Evolutionary conservation across 2,888 invertebrate genomes (phyloP).

Genomic region (Xiphydria camelus): DNA sequence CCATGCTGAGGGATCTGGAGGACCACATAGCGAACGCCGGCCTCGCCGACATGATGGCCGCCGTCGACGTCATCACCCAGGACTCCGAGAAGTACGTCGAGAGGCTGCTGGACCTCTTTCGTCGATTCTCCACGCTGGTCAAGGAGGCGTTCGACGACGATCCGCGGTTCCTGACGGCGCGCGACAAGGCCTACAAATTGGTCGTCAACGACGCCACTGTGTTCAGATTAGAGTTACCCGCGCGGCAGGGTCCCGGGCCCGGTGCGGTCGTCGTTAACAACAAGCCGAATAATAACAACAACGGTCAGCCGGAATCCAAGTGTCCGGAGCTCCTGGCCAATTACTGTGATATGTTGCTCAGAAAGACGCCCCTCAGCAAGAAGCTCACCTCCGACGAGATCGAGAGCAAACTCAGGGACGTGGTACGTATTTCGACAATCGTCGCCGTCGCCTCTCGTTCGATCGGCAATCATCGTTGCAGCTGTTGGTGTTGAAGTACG

Average conservation of each 20-base stretch:
- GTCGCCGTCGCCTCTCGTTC: too few relatives aligned
- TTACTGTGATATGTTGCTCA: constrained; percentile 98
- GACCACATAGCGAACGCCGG: constrained; percentile 93
- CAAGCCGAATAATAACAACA: constrained; percentile 51
- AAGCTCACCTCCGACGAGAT: constrained; percentile 96
- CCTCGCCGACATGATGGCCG: constrained; percentile 93
- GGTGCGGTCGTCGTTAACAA: constrained; percentile 63
- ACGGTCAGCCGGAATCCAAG: constrained; percentile 84
- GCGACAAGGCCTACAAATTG: constrained; percentile 96
- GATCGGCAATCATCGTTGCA: too few relatives aligned
- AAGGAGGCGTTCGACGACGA: constrained; percentile 96
- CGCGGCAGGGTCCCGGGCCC: constrained; percentile 53
- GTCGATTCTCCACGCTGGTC: constrained; percentile 88
- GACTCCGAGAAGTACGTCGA: constrained; percentile 99
- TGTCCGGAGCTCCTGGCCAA: constrained; percentile 98
- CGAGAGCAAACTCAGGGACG: constrained; percentile 89
- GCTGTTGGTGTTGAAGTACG: constrained; percentile 95
- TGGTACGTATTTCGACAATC: constrained; percentile 67
- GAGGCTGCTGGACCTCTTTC: constrained; percentile 88
- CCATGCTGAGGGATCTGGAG: constrained; percentile 90
- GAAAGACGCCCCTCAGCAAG: constrained; percentile 95
- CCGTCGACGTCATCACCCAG: constrained; percentile 92
- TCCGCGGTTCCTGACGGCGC: constrained; percentile 93
- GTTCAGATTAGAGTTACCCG: constrained; percentile 63
- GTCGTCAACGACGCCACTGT: constrained; percentile 98